Base-by-base conservation (phyloP, 2,888 invertebrate genomes). In the Rhingia campestris region DNA sequence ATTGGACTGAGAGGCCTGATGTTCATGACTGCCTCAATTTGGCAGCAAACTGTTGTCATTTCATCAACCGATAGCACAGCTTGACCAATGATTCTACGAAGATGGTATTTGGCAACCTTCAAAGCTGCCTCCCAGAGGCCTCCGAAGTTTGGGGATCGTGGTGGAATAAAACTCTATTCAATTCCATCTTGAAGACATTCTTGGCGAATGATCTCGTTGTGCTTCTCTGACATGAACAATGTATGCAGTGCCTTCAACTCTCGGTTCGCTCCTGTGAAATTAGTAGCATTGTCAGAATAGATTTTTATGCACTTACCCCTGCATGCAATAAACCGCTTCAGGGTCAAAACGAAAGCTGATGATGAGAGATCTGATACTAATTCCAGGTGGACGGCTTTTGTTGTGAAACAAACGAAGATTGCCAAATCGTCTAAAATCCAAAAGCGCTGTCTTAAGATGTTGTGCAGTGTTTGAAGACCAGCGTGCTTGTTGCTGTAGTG, bases 391-490 rank as follows among this genome's bases (percentile, higher is more conserved):
- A 63, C 63, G 14, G 73, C 64, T 0, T 64, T 73, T 4, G 73
- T 73, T 12, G 47, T 41, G n/a, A 73, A 64, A 10, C 56, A 64
- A 39, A 73, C 56, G 7, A 73, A 73, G 6, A 64, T 56, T 14
- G 73, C 64, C 6, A 64, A 5, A 3, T 56, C 73, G 12, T n/a
- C 6, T 3, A 63, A 7, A 6, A 63, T 73, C 73, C 47, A 64
- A 9, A 54, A 73, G 0, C 54, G 61, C 12, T 73, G 45, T 47
- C 63, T 35, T 0, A 72, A 10, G 7, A 73, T 56, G 54, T 63
- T 63, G n/a, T 22, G 61, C 7, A 72, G 3, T 35, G 61, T 61
- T 63, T 73, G 61, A 7, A 22, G 33, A 2, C 35, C 53, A 53
- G 35, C 61, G 10, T 72, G 61, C 4, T 41, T 0, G 4, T 73